These are phyloP conservation scores for Rhimphoctona megacephalus DNA, from an alignment of 2,888 invertebrate species.

Conservation along the genomic window DNA sequence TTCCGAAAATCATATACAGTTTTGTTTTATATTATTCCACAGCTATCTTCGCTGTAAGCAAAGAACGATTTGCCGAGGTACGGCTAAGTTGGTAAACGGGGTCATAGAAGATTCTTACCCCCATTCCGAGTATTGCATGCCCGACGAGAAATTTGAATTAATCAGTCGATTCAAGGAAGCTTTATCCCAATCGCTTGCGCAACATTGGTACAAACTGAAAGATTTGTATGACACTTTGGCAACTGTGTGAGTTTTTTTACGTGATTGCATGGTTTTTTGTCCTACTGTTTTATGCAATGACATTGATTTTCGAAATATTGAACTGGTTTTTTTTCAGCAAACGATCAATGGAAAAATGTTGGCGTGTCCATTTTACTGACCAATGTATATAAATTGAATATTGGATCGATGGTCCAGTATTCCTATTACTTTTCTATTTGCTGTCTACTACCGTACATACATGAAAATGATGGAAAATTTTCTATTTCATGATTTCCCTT, in stretches of 20 bases:
- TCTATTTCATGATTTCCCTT: no score
- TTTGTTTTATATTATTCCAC: neutral
- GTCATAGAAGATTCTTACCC: neutral
- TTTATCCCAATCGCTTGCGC: neutral
- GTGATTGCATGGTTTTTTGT: neutral
- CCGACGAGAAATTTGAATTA: neutral
- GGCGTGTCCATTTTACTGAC: no score
- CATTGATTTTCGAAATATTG: no score
- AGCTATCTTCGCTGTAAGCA: neutral
- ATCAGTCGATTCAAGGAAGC: conserved; percentile 28
- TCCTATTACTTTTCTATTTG: no score
- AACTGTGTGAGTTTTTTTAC: conserved; percentile 15
- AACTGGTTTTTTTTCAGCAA: no score
- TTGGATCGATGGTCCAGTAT: no score
- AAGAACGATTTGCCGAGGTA: neutral
- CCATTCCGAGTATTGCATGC: neutral
- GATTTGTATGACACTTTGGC: conserved; percentile 6
- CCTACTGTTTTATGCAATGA: no score
- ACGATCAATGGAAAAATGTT: no score
- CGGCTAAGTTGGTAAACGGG: neutral
- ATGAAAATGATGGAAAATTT: no score
- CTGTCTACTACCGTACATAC: no score
- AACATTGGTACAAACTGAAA: conserved; percentile 6
- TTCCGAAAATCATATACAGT: no score
- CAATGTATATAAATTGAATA: no score